Evolutionary conservation across 2,888 invertebrate genomes (phyloP), one percentile per base, ranked within the genome.

Genomic region (Penaeus monodon): DNA sequence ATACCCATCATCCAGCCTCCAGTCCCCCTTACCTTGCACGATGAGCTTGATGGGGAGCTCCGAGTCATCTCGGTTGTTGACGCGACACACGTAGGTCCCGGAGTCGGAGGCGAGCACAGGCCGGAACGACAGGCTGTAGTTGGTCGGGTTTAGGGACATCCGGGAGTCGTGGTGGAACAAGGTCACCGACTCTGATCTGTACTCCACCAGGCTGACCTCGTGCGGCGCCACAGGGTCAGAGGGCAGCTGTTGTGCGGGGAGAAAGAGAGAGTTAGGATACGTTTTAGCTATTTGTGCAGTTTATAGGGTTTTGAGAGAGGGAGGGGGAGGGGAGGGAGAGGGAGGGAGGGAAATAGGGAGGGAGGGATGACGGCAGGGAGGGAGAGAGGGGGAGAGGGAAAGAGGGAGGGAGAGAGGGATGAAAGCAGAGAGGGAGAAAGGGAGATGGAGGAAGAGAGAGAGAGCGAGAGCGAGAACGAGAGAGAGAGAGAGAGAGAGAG

Each of bases 171-270:
- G 86, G 66, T 89, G 88, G 68, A 84, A 86, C 20, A 88, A 76
- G n/a, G 88, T 78, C 70, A 86, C 84, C 22, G 89, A 82, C 27
- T 88, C 85, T 10, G 86, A 81, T 77, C 80, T 73, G 88, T 88
- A 90, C 80, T 88, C 86, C 57, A 86, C 89, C 77, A 90, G 84
- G 29, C 65, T 81, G 20, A 88, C 90, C 81, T 88, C 85, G 17
- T 85, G 81, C 10, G 81, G 81, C 8, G 68, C 33, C 14, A 76
- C 57, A 0, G 81, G 27, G 57, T 81, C 85, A n/a, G 57, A 57
- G 33, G 85, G 85, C 2, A 85, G 76, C 85, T 85, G 85, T 44
- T 44, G 68, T 1, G 17, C 17, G 49, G 44, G 27, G 33, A 38
- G 33, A 68, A 2, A 66, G 22, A 4, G 7, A 57, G 22, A 64